Percentiles rank a stretch among this genome's conserved stretches.
Evolutionary conservation across 2,888 invertebrate genomes (phyloP).

Genomic region (Pimpla rufipes): DNA sequence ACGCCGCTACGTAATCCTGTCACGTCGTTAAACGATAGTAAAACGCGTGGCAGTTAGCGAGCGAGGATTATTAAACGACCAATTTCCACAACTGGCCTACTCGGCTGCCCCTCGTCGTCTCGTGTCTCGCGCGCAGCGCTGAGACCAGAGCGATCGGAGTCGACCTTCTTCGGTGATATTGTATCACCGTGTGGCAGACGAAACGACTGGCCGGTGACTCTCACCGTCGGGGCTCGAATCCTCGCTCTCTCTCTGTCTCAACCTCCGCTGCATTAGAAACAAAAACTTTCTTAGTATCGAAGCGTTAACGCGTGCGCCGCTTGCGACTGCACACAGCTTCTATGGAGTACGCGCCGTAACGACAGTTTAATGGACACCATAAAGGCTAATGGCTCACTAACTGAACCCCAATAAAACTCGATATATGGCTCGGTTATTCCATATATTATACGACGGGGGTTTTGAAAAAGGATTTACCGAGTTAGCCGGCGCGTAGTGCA

Average conservation of each 20-base stretch:
- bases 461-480: constrained; percentile 12
- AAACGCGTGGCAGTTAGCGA: constrained; percentile 55
- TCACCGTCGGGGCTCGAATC: background rate
- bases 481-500: background rate
- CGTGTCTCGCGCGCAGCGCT: constrained; percentile 6
- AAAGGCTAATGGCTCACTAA: constrained; percentile 68
- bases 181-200: constrained; percentile 26
- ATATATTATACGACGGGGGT: constrained; percentile 24
- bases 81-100: constrained; percentile 32
- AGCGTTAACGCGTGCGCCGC: background rate
- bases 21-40: constrained; percentile 40
- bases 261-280: constrained; percentile 32
- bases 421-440: constrained; percentile 36
- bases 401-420: constrained; percentile 67
- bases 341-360: constrained; percentile 33
- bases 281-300: constrained; percentile 33
- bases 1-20: constrained; percentile 33
- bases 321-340: constrained; percentile 6
- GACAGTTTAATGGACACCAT: constrained; percentile 69
- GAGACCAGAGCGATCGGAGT: background rate
- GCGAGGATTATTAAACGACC: constrained; percentile 43
- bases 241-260: background rate
- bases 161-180: constrained; percentile 46
- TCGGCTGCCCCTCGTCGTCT: constrained; percentile 42
- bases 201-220: background rate